Percentiles rank a stretch among this genome's conserved stretches.
Evolutionary conservation across 2,888 invertebrate genomes (phyloP).

Genomic region (Cryptops parisi): DNA sequence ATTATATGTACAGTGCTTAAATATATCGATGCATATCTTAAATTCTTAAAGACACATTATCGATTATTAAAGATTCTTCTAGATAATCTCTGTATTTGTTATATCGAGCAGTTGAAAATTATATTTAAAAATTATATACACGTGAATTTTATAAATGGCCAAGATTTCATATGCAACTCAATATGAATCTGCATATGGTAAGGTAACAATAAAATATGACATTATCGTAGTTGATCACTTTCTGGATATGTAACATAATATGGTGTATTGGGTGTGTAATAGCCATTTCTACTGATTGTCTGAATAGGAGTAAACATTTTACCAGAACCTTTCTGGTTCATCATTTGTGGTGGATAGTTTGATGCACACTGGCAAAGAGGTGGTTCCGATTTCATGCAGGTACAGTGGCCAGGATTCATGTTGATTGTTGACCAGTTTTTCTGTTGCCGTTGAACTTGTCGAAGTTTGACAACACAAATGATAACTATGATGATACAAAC

Average conservation of each 20-base stretch:
- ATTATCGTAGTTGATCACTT: conserved; percentile 28
- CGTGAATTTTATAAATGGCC: too few relatives aligned
- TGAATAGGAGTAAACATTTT: conserved; percentile 29
- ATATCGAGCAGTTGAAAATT: too few relatives aligned
- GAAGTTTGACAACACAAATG: conserved; percentile 65
- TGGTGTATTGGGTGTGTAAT: conserved; percentile 36
- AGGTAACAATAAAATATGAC: too few relatives aligned
- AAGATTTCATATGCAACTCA: too few relatives aligned
- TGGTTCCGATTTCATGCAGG: conserved; percentile 35
- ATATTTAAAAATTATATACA: too few relatives aligned
- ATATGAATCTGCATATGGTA: too few relatives aligned
- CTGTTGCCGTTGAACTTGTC: conserved; percentile 25
- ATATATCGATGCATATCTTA: too few relatives aligned
- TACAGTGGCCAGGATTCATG: conserved; percentile 31
- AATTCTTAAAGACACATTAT: too few relatives aligned
- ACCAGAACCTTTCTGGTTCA: conserved; percentile 21
- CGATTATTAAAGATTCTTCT: too few relatives aligned
- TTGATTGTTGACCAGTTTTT: not conserved
- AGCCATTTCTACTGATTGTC: conserved; percentile 23
- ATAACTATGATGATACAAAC: conserved; percentile 73
- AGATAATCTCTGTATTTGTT: too few relatives aligned
- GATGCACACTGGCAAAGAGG: conserved; percentile 23
- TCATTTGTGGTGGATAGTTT: conserved; percentile 18
- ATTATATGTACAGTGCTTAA: too few relatives aligned
- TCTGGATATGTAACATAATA: conserved; percentile 31